Evolutionary conservation across 1,140 invertebrate genomes (phyloP), one percentile per base, ranked within the genome.

Genomic region (Procambarus clarkii): DNA sequence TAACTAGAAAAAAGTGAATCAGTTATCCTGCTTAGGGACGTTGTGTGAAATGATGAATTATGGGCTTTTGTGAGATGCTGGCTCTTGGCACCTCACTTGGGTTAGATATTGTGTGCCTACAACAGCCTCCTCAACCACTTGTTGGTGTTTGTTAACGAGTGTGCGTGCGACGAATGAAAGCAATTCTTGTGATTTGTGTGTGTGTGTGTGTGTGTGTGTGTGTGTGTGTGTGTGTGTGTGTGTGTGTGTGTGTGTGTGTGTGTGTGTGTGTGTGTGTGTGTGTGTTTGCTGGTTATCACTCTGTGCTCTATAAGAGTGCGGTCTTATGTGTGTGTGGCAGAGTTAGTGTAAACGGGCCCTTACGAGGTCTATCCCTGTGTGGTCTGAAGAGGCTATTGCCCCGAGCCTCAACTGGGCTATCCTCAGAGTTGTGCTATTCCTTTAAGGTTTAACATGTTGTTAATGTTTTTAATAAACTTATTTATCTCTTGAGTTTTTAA

Each of bases 381-480:
- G 50, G 8, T 54, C 8, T 54, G 50, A 5, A 54, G 50, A 13
- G 50, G 50, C 50, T 34, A 34, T 54, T 9, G 50, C 50, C 8
- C 8, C 50, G 8, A 54, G 50, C 50, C 50, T 54, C 50, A 54
- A 8, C 50, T 54, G 50, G 8, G 4, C 13, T 54, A 54, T 54
- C 45, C 64, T 82, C 80, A 82, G 82, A 91, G 82, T 71, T 91
- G 77, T 91, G 82, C 82, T 85, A 91, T 80, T 79, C 89, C 89
- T 85, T 60, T 71, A 85, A 85, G 82, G 34, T 91, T 91, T 91
- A 91, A 91, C 89, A 78, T 85, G 82, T 85, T 91, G 89, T 91
- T 91, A 86, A 91, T 86, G 89, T 91, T 91, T 91, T 91, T 91
- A 91, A 91, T 91, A 91, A 91, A 91, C 89, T 50, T 91, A 91